phyloP scores from a whole-genome alignment of 2,113 vertebrate species.

The Cyanoramphus novaezelandiae region DNA sequence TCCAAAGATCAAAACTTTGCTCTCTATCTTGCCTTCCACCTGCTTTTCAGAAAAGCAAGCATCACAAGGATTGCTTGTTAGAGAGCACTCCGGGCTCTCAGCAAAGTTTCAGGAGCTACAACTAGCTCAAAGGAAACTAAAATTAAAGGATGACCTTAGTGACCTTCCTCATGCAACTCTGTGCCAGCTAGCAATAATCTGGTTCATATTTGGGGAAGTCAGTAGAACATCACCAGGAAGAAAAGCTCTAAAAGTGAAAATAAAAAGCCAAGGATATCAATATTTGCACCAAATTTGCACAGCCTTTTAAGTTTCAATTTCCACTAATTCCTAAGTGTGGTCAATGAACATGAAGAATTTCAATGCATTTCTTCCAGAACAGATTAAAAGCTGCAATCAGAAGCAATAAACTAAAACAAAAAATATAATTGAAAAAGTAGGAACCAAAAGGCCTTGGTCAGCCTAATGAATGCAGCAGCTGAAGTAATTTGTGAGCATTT shows the following conservation, averaged over 20 bases:
- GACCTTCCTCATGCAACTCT: constrained; percentile 6
- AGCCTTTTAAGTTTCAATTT: background rate
- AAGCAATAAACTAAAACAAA: constrained; percentile 44
- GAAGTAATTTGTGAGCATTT: constrained; percentile 12
- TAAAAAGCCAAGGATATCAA: background rate
- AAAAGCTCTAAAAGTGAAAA: constrained; percentile 22
- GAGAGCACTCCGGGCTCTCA: background rate
- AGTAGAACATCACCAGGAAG: background rate
- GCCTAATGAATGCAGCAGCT: background rate
- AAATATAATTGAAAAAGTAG: constrained; percentile 4
- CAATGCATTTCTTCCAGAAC: constrained; percentile 14
- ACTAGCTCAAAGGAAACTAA: background rate
- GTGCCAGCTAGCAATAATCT: background rate
- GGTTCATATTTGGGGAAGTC: background rate
- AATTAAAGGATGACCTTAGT: constrained; percentile 12
- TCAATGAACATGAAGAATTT: constrained; percentile 26
- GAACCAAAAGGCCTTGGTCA: background rate
- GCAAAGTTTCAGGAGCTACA: constrained; percentile 22
- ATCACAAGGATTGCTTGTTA: constrained; percentile 23
- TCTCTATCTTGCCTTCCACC: constrained; percentile 6
- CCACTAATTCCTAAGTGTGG: background rate
- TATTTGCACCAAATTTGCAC: background rate
- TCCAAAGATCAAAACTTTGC: constrained; percentile 18
- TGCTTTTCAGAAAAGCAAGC: constrained; percentile 10
- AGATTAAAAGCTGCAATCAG: constrained; percentile 39